Evolutionary conservation across 2,888 invertebrate genomes (phyloP).

Genomic region (Drosophila limbata): DNA sequence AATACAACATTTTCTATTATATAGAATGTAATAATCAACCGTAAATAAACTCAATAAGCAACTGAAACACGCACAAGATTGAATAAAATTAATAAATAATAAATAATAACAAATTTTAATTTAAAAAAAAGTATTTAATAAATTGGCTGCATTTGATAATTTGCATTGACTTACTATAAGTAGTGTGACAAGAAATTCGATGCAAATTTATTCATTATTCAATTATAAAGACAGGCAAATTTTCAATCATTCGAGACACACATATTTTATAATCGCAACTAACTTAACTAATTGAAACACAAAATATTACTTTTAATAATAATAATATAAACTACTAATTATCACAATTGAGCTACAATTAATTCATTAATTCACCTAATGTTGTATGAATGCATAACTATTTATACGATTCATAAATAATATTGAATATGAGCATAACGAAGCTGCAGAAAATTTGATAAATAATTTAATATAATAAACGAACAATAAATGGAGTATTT

Average conservation of each 20-base stretch:
- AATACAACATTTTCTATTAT: conserved; percentile 72
- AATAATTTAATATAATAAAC: conserved; percentile 43
- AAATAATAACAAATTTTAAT: conserved; percentile 14
- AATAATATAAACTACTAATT: conserved; percentile 32
- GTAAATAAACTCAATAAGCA: conserved; percentile 45
- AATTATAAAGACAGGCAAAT: conserved; percentile 26
- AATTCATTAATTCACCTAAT: conserved; percentile 53
- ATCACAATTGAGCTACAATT: conserved; percentile 56
- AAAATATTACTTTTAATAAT: conserved; percentile 33
- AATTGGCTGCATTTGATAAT: conserved; percentile 39
- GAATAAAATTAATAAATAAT: conserved; percentile 24
- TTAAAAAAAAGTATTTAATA: conserved; percentile 16
- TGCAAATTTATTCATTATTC: conserved; percentile 43
- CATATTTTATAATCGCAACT: conserved; percentile 63
- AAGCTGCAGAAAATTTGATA: conserved; percentile 58
- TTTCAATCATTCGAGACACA: conserved; percentile 49
- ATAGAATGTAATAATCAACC: conserved; percentile 60
- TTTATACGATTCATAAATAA: conserved; percentile 34
- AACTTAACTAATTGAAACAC: conserved; percentile 31
- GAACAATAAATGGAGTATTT: conserved; percentile 64
- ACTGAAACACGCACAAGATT: conserved; percentile 72
- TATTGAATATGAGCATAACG: conserved; percentile 23
- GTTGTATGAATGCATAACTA: conserved; percentile 46
- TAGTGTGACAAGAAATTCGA: conserved; percentile 21
- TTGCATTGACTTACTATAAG: conserved; percentile 29